phyloP scores from a whole-genome alignment of 92 coral and sea anemone species.

The Blastomussa wellsi region DNA sequence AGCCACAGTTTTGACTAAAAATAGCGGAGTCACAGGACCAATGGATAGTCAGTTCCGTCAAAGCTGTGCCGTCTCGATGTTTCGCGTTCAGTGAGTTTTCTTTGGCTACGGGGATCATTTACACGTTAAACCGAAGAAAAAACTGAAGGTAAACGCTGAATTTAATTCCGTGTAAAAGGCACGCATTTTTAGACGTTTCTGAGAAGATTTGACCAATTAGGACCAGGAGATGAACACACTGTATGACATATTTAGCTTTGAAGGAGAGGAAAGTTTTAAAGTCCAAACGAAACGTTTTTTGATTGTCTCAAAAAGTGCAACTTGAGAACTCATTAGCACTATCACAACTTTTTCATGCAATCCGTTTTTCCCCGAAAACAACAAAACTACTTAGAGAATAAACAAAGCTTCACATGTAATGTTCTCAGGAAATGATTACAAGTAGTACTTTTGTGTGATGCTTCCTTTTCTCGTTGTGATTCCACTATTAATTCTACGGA shows the following conservation, averaged over 20 bases:
- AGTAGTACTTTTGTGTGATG: neutral
- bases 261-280: neutral
- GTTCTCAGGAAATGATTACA: neutral
- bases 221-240: no score
- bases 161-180: neutral
- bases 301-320: neutral
- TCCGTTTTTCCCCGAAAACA: neutral
- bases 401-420: neutral
- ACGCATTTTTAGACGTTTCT: neutral
- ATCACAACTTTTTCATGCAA: neutral
- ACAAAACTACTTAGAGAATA: neutral
- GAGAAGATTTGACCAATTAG: no score
- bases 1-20: slow-evolving; percentile 39
- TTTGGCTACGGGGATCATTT: neutral
- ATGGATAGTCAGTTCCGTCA: slow-evolving; percentile 37
- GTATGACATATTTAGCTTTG: neutral
- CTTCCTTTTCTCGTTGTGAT: neutral
- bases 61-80: neutral
- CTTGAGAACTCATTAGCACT: neutral
- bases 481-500: neutral
- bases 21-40: slow-evolving; percentile 21
- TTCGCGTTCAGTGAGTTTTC: neutral
- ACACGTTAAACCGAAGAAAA: neutral
- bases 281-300: neutral
- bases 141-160: neutral